Base-by-base conservation (phyloP, 2,113 vertebrate species). In the Caracal caracal region DNA sequence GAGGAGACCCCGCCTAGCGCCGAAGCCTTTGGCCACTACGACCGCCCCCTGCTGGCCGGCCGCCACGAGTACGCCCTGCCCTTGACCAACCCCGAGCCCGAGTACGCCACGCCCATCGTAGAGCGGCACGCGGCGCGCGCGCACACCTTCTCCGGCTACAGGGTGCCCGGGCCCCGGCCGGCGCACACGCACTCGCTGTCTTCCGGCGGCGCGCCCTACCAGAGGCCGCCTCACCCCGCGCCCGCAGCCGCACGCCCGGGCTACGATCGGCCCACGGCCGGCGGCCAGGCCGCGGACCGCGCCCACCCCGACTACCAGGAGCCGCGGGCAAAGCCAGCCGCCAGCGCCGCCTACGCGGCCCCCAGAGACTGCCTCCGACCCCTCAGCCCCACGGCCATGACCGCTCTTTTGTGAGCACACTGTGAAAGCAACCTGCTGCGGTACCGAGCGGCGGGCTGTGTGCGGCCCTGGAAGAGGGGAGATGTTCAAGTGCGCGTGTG, bases 71-170 rank as follows among this genome's bases (percentile, higher is more conserved):
- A 99, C 1, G 99, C 99, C 1, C 98, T 99, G 96, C 99, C 99
- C 4, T 82, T 99, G 97, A 97, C 99, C 61, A 98, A 97, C 96
- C 97, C 98, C 9, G 99, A 99, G 97, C 99, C 99, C 0, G 99
- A 99, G 96, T 99, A 99, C 0, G 99, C 99, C 97, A 99, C 99
- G 11, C 99, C 99, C 93, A 99, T 99, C 96, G 98, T 99, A 79
- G 99, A 99, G 93, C 98, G 99, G 22, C 99, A 98, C 56, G 22
- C 79, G n/a, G 97, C 98, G 47, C 98, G 98, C 24, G 99, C 99
- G 73, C 98, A 97, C 30, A 95, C 96, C 26, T 98, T 99, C 90
- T 65, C 98, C 0, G 98, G 98, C 96, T 99, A 99, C 98, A 99
- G 98, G 0, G 92, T 99, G 20, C 99, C 99, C 0, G 98, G 97